A percentile compares a stretch with the other conserved stretches of the same genome.
phyloP scores from a whole-genome alignment of 1,140 invertebrate genomes.

The Pseudomyrmex gracilis region DNA sequence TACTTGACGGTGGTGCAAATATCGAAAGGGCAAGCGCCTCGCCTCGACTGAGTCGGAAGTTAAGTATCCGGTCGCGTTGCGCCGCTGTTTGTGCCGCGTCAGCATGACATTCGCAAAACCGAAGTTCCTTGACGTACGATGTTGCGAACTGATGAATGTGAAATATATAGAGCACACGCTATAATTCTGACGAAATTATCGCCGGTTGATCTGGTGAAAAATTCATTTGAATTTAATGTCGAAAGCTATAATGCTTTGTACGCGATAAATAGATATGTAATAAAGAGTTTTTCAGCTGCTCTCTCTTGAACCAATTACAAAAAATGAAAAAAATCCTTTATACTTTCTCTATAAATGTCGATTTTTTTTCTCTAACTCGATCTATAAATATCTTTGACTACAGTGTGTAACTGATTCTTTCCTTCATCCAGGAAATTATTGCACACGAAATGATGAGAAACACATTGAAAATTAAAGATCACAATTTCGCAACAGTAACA shows the following conservation, averaged over 20 bases:
- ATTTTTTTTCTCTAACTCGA: too few relatives aligned
- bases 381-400: too few relatives aligned
- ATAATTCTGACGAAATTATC: constrained; percentile 27
- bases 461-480: background rate
- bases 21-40: constrained; percentile 24
- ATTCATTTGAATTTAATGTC: constrained; percentile 32
- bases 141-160: constrained; percentile 22
- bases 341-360: background rate
- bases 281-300: constrained; percentile 26
- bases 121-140: background rate
- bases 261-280: background rate
- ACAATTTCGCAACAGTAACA: constrained; percentile 24
- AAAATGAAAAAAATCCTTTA: constrained; percentile 22
- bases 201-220: constrained; percentile 4
- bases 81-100: constrained; percentile 10
- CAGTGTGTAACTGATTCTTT: too few relatives aligned
- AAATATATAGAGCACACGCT: constrained; percentile 8
- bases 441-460: too few relatives aligned
- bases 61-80: constrained; percentile 29
- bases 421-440: too few relatives aligned
- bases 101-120: constrained; percentile 20
- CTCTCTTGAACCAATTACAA: background rate
- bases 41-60: constrained; percentile 1
- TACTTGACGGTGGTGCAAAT: constrained; percentile 45
- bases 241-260: background rate